Base-by-base conservation (phyloP, 2,797 vertebrate genomes). In the Myiotriccus ornatus region DNA sequence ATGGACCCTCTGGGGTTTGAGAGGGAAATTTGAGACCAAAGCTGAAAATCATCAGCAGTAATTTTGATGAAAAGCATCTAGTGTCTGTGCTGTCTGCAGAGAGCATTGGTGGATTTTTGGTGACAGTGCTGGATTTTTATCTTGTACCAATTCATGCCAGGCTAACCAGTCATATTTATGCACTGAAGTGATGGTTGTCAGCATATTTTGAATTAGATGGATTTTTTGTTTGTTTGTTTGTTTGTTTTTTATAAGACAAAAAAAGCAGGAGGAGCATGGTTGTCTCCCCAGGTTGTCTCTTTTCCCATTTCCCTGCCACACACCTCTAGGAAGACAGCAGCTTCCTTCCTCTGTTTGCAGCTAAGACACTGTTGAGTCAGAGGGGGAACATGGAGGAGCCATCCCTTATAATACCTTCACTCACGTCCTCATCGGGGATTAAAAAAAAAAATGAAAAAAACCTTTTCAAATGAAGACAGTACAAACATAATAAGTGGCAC, bases 401-500 rank as follows among this genome's bases (percentile, higher is more conserved):
- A 4, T 94, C 69, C 81, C 80, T 90, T 90, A 18, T 90, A 87
- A 95, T 95, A 87, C 91, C 89, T 96, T 95, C 79, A 56, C 86
- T 95, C 94, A 90, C 14, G 0, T 95, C 32, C 23, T 96, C 92
- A 44, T 44, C 75, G 87, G 34, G 34, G 13, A 5, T 71, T 15
- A 20, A 60, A 19, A 17, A 25, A 60, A 55, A 50, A 30, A 60
- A 93, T 85, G 4, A 65, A 76, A 90, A 88, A 90, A 91, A 50
- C 75, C 97, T 97, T 98, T 98, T 98, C 97, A 97, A 96, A 97
- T 97, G 89, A 85, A 98, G 97, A 98, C 97, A 98, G 97, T 98
- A 95, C 97, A 98, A 97, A 98, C 94, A 97, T 98, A 98, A 98
- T 98, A 98, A 98, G 97, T 98, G 96, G 94, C 97, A 97, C 87